Base-by-base conservation (phyloP, 2,113 vertebrate species). In the Rhodinocichla rosea region DNA sequence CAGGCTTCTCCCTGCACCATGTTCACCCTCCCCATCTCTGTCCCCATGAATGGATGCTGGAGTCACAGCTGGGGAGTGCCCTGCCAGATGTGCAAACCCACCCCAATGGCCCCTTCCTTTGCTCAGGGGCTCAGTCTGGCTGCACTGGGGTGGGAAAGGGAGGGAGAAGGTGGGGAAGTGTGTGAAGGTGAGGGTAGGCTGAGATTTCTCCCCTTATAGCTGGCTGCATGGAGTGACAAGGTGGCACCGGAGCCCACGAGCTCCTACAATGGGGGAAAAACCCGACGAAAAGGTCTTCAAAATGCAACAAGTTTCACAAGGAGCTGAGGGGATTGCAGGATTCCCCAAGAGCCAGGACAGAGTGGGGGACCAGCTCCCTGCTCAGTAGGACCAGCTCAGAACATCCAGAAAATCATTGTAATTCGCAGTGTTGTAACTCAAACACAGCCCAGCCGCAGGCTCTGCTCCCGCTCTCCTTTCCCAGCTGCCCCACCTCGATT, bases 41-140 rank as follows among this genome's bases (percentile, higher is more conserved):
- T n/a, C 35, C 69, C 65, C 7, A 3, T 0, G 2, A 27, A 7
- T 0, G 2, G 32, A 9, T 16, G 78, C 11, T 64, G 47, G 20
- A 28, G 7, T 4, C 4, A 1, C 47, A 78, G 32, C 64, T 0
- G 6, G 20, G 50, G 1, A 0, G 2, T 20, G 68, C 44, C 24
- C 45, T 67, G 47, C 65, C 65, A 33, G 63, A 24, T 15, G 55
- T 65, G 67, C 35, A 44, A 49, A 35, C 12, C 32, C 56, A 44
- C 12, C 56, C 56, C 0, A 0, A 8, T 2, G 16, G 49, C 20
- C 70, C 52, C 60, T 28, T 15, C 23, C 27, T 17, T 11, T 14
- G 32, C 63, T 73, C 18, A 3, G 57, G 28, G 35, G 50, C 50
- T 52, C 0, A 0, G 35, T 50, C 53, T 33, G 76, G 50, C 35